Evolutionary conservation across 2,888 invertebrate species (phyloP).

Genomic region (Meta bourneti): DNA sequence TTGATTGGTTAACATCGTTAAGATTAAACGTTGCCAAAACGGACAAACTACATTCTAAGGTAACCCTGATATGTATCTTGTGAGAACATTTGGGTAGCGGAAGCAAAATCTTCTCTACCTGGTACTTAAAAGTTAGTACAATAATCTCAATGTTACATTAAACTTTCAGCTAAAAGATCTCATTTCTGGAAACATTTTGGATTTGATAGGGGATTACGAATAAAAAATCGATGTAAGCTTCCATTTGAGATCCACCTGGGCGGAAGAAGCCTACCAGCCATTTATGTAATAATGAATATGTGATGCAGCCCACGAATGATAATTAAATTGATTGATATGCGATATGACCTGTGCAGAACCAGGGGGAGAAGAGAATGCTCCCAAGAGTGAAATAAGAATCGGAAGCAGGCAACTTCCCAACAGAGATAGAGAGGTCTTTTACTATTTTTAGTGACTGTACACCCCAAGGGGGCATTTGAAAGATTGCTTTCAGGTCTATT

Average conservation of each 20-base stretch:
- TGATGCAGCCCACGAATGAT: not conserved
- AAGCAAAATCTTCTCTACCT: too few relatives aligned
- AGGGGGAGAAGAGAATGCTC: slow-evolving; percentile 4
- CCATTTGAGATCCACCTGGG: not conserved
- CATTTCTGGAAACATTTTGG: not conserved
- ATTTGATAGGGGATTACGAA: not conserved
- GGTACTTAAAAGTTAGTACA: too few relatives aligned
- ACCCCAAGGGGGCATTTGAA: slow-evolving; percentile 56
- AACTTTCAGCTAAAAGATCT: not conserved
- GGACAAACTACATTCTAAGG: too few relatives aligned
- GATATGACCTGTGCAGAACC: slow-evolving; percentile 7
- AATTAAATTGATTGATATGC: slow-evolving; percentile 29
- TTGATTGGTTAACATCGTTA: too few relatives aligned
- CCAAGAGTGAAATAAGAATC: slow-evolving; percentile 42
- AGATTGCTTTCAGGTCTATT: slow-evolving; percentile 61
- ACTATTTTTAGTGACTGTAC: slow-evolving; percentile 60
- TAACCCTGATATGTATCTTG: too few relatives aligned
- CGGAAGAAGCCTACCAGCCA: not conserved
- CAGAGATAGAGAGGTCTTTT: slow-evolving; percentile 4
- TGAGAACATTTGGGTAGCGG: too few relatives aligned
- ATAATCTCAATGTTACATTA: too few relatives aligned
- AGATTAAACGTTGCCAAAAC: too few relatives aligned
- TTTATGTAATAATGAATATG: not conserved
- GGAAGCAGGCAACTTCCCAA: not conserved
- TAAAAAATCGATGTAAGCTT: not conserved